Conservation (phyloP, 2,797 vertebrate species). For the Huso huso region DNA sequence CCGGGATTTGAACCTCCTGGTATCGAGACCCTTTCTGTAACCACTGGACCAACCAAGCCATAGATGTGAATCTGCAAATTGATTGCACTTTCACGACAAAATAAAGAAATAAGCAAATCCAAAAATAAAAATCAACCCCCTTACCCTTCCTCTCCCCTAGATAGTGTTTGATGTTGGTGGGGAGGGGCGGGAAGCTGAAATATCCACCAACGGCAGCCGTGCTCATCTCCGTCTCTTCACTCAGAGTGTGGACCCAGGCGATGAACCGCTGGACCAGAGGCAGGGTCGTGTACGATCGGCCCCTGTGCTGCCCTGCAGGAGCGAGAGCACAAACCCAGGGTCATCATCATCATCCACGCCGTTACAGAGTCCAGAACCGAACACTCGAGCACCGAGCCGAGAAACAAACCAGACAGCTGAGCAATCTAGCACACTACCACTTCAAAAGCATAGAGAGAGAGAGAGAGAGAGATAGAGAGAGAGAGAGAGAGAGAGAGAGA, state of each 20-base stretch:
- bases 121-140: background rate
- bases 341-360: background rate
- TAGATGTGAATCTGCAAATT: too few species aligned
- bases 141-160: too few species aligned
- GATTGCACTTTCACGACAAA: too few species aligned
- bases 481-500: too few species aligned
- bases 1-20: too few species aligned
- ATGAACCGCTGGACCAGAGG: background rate
- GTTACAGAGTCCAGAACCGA: background rate
- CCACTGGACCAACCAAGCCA: too few species aligned
- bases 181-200: background rate
- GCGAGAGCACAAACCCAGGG: too few species aligned
- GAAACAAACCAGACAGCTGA: too few species aligned
- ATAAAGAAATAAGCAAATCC: background rate
- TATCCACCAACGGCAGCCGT: background rate
- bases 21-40: too few species aligned
- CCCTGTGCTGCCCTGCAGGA: background rate
- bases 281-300: background rate
- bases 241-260: background rate
- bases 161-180: too few species aligned
- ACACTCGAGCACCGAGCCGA: background rate
- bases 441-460: too few species aligned
- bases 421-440: background rate
- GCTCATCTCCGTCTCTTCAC: background rate
- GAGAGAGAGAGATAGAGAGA: too few species aligned